These are phyloP conservation scores for Perithous albicinctus DNA, from an alignment of 2,888 invertebrate genomes.

Conservation along the genomic window DNA sequence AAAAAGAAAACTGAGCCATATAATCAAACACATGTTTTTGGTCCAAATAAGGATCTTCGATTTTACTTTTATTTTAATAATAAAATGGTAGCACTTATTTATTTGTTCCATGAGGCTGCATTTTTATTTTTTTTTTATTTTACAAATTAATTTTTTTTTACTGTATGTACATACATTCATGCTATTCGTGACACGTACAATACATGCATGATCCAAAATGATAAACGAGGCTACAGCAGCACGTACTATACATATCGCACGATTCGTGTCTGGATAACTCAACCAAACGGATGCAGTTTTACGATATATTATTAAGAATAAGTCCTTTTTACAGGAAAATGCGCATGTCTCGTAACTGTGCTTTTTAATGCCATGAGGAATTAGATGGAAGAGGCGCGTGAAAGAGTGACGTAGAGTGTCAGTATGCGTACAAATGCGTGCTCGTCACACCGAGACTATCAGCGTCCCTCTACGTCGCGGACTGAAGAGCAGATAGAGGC, in stretches of 20 bases:
- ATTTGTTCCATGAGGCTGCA: no score
- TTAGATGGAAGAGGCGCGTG: conserved; percentile 23
- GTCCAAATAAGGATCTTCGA: no score
- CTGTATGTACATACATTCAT: conserved; percentile 54
- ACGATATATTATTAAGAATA: background rate
- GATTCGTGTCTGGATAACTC: conserved; percentile 56
- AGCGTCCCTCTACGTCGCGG: conserved; percentile 42
- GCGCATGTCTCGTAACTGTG: background rate
- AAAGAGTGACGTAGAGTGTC: conserved; percentile 35
- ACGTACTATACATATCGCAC: conserved; percentile 69
- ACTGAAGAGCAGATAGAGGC: conserved; percentile 17
- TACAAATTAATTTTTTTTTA: background rate
- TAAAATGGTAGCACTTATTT: background rate
- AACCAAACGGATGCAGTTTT: background rate
- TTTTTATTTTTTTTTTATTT: background rate
- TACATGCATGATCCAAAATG: conserved; percentile 70
- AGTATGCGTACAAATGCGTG: conserved; percentile 34
- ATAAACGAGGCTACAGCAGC: conserved; percentile 70
- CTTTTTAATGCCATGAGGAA: background rate
- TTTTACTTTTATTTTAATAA: no score
- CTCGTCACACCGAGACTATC: conserved; percentile 56
- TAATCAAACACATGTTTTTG: no score
- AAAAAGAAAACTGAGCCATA: no score
- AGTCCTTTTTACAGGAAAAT: background rate
- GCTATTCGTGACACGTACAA: conserved; percentile 61